Evolutionary conservation across 2,113 vertebrate species (phyloP).

Genomic region (Carassius auratus): DNA sequence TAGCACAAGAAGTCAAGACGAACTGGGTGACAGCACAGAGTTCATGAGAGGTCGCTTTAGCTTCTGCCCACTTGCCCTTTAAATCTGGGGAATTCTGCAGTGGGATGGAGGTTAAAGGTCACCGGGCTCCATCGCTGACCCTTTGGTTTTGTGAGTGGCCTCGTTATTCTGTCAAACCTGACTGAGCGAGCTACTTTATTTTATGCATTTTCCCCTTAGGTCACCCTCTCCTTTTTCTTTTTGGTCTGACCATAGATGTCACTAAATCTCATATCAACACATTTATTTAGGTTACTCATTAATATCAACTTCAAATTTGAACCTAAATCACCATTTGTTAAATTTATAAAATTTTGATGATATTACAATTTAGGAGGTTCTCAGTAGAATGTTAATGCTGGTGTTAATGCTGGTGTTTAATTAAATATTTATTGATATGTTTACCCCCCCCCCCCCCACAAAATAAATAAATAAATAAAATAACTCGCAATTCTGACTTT

Average conservation of each 20-base stretch:
- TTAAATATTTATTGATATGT: not conserved
- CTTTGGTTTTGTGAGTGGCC: not conserved
- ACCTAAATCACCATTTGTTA: not conserved
- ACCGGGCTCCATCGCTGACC: not conserved
- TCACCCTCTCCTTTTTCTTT: not conserved
- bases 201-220: not conserved
- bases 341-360: not conserved
- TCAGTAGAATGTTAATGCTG: not conserved
- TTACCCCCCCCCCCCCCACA: no score
- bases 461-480: no score
- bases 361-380: not conserved
- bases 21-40: not conserved
- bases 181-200: constrained; percentile 19
- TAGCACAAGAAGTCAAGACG: not conserved
- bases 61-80: constrained; percentile 21
- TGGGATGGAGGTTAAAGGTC: constrained; percentile 18
- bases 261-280: not conserved
- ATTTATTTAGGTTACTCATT: not conserved
- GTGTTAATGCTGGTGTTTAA: not conserved
- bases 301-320: not conserved
- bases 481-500: no score
- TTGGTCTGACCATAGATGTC: not conserved
- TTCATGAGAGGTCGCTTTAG: not conserved
- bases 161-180: not conserved
- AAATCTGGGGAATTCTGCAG: constrained; percentile 1